Base-by-base conservation (phyloP, 2,113 vertebrate species). In the Psittacara wagleri region DNA sequence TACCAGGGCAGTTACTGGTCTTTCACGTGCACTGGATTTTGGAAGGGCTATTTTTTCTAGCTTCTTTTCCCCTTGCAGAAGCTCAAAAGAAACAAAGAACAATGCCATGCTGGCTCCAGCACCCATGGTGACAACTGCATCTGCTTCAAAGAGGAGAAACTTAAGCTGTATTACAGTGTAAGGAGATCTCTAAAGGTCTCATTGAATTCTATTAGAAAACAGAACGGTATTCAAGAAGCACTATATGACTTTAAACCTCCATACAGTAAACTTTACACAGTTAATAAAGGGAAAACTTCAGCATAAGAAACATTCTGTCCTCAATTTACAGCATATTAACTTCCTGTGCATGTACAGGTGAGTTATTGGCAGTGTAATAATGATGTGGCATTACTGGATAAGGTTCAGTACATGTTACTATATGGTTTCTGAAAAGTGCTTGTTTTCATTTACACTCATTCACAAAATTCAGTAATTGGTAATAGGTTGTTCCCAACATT, bases 361-460 rank as follows among this genome's bases (percentile, higher is more conserved):
- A 83, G 73, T 24, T 86, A 86, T 1, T 52, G 31, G 46, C 62
- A 89, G 44, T 33, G 17, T 13, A 83, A 59, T 29, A 63, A 57
- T 57, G 46, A 59, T 3, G 24, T 64, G 39, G 37, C 48, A 74
- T 63, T 83, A 70, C 0, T 59, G 25, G 25, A 33, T 20, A 72
- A 54, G n/a, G 62, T 46, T 94, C 77, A 85, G 78, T 46, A 72
- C 3, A 2, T 28, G 41, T 59, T 69, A 64, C 49, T 39, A 52
- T 17, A 11, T 0, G 29, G 86, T 85, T 92, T 67, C 48, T 44
- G 76, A 92, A 86, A 86, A 51, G 27, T 15, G 24, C 43, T 81
- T 93, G 44, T 88, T 95, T 92, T 93, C 48, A 88, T 84, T 89
- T 89, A 72, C 44, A 86, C 31, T 46, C 93, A 94, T 96, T 94